Conservation (phyloP, 1,140 invertebrate genomes). For the Cotesia glomerata region DNA sequence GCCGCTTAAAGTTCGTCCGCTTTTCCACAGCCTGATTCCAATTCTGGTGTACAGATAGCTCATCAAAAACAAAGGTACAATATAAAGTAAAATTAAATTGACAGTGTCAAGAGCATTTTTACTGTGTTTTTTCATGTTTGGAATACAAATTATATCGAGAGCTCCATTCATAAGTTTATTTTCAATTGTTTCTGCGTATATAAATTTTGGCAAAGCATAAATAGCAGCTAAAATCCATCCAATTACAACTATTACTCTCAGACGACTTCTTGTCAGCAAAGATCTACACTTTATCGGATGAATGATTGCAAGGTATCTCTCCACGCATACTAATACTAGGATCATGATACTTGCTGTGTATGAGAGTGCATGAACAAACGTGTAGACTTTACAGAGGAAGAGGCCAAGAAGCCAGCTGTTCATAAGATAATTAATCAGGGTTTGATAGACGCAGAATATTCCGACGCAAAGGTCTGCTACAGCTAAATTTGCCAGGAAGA, state of each 20-base stretch:
- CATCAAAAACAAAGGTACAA: conserved; percentile 76
- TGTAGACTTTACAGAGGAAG: conserved; percentile 84
- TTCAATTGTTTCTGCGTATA: conserved; percentile 74
- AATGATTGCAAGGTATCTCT: conserved; percentile 82
- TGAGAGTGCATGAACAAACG: conserved; percentile 79
- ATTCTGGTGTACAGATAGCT: conserved; percentile 74
- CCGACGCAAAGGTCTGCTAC: conserved; percentile 85
- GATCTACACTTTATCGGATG: conserved; percentile 82
- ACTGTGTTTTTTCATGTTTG: conserved; percentile 76
- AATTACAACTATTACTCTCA: conserved; percentile 74
- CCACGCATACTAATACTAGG: conserved; percentile 80
- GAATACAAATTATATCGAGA: conserved; percentile 75
- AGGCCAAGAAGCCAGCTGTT: conserved; percentile 80
- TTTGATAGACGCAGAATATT: conserved; percentile 86
- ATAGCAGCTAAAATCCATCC: conserved; percentile 79
- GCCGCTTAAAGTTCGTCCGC: conserved; percentile 43
- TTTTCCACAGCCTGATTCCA: conserved; percentile 75
- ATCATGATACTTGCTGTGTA: conserved; percentile 85
- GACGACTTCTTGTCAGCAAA: conserved; percentile 72
- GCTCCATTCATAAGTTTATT: conserved; percentile 66
- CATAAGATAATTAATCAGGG: conserved; percentile 78
- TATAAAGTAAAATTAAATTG: conserved; percentile 77
- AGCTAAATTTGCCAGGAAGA: conserved; percentile 83
- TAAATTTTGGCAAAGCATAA: conserved; percentile 78
- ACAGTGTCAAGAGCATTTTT: conserved; percentile 77